Evolutionary conservation across 2,888 invertebrate genomes (phyloP).

Genomic region (Tachina grossa): DNA sequence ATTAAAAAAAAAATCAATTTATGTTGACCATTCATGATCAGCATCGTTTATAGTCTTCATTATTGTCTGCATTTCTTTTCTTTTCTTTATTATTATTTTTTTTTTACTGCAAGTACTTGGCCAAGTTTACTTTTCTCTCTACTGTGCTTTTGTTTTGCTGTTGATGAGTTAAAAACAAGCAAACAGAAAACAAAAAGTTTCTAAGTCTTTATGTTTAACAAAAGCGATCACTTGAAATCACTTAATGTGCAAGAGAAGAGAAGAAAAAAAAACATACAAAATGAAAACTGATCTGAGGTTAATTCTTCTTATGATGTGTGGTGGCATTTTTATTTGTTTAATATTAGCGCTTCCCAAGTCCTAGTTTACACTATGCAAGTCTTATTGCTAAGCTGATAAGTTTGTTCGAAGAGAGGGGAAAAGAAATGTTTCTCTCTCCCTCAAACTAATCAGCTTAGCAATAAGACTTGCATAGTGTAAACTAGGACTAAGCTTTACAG

Average conservation of each 20-base stretch:
- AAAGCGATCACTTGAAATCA: slow-evolving; percentile 58
- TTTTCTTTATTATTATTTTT: neutral
- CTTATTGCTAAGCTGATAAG: too few species aligned
- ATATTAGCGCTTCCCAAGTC: slow-evolving; percentile 24
- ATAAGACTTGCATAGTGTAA: too few species aligned
- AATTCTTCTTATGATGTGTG: slow-evolving; percentile 36
- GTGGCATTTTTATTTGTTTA: slow-evolving; percentile 20
- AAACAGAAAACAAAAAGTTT: slow-evolving; percentile 11
- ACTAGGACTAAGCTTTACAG: too few species aligned
- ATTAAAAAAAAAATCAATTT: slow-evolving; percentile 45
- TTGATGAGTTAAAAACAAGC: neutral
- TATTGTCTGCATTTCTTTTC: slow-evolving; percentile 32
- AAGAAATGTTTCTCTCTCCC: too few species aligned
- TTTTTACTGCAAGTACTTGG: slow-evolving; percentile 17
- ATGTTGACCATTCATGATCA: slow-evolving; percentile 62
- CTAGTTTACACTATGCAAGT: too few species aligned
- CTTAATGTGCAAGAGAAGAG: slow-evolving; percentile 44
- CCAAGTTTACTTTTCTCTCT: slow-evolving; percentile 33
- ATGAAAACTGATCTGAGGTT: slow-evolving; percentile 60
- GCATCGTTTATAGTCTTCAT: neutral
- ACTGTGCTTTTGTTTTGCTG: slow-evolving; percentile 10
- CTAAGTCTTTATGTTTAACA: slow-evolving; percentile 62
- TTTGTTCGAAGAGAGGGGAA: too few species aligned
- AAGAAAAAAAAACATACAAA: slow-evolving; percentile 1
- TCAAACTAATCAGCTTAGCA: too few species aligned